These are phyloP conservation scores for Ennomos quercinarius DNA, from an alignment of 2,888 invertebrate genomes.

Conservation along the genomic window DNA sequence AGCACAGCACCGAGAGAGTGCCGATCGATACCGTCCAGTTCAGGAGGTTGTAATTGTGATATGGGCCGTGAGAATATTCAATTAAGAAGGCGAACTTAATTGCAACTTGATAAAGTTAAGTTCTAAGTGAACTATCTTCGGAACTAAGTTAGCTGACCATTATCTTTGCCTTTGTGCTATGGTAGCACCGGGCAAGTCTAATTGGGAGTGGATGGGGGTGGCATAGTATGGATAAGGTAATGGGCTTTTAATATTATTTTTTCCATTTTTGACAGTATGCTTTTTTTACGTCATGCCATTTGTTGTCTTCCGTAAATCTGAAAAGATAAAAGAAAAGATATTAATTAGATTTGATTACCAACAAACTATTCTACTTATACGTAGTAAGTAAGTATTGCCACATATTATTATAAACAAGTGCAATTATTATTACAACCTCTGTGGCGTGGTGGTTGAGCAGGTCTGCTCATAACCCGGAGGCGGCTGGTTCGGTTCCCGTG, in stretches of 20 bases:
- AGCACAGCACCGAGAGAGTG: constrained; percentile 24
- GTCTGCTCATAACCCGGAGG: too few species aligned
- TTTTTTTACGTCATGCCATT: too few species aligned
- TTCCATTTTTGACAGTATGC: too few species aligned
- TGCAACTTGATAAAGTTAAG: constrained; percentile 83
- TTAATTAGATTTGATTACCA: too few species aligned
- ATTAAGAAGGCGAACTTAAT: constrained; percentile 80
- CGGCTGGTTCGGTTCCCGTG: too few species aligned
- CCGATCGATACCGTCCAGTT: constrained; percentile 73
- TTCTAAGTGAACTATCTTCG: constrained; percentile 84
- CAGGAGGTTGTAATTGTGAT: constrained; percentile 79
- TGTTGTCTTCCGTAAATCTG: too few species aligned
- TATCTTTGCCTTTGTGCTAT: constrained; percentile 83
- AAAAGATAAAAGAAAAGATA: too few species aligned
- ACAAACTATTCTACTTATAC: too few species aligned
- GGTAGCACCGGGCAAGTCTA: constrained; percentile 72
- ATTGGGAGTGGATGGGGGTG: constrained; percentile 64
- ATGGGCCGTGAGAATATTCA: constrained; percentile 82
- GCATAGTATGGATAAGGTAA: constrained; percentile 49
- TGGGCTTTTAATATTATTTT: neutral
- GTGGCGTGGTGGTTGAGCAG: too few species aligned
- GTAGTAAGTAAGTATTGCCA: too few species aligned
- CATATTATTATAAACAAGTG: too few species aligned
- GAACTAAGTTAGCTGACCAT: constrained; percentile 85
- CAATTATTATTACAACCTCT: too few species aligned